Evolutionary conservation across 2,797 vertebrate species (phyloP), one percentile per base, ranked within the genome.

Genomic region (Amblyopsis hoosieri): DNA sequence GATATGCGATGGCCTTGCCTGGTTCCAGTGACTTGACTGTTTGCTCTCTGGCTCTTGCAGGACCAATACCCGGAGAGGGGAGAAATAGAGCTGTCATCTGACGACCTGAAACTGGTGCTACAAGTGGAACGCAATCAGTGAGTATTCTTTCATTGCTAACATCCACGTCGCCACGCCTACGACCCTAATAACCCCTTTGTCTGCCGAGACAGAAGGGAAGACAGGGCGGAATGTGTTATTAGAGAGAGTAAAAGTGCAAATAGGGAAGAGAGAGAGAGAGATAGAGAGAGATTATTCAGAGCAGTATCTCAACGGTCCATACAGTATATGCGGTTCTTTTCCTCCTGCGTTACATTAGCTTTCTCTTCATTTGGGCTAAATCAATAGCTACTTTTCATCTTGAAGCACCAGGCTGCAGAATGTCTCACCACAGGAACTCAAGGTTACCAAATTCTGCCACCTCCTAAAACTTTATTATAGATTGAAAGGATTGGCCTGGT

Each of bases 91-190:
- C 82, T 94, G 67, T 87, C 90, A 54, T 90, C 91, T 58, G 66
- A n/a, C 7, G 85, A 91, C 80, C 83, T 93, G 74, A 81, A 90
- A 29, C 75, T 93, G 84, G 82, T 92, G 71, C 85, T 94, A 56
- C 84, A 91, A 82, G 86, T 94, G 54, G 87, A 94, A 63, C 88
- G 78, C 12, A 94, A 94, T 86, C 82, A 87, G 93, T 94, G 83
- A 90, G 93, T 93, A 72, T 60, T 53, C 23, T 13, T 57, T 46
- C 11, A 46, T 62, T 69, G 0, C 0, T 37, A 8, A 51, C 53
- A 3, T 33, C 47, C 57, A 49, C 17, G 6, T 23, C 3, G 23
- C 42, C 5, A 12, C 58, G 42, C 37, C 9, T 12, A 54, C 4
- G 23, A 29, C 12, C 60, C 45, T 33, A 66, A 67, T 53, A 45